Percentiles rank a stretch among this genome's conserved stretches.
phyloP scores from a whole-genome alignment of 2,113 vertebrate species.

The Gavialis gangeticus region DNA sequence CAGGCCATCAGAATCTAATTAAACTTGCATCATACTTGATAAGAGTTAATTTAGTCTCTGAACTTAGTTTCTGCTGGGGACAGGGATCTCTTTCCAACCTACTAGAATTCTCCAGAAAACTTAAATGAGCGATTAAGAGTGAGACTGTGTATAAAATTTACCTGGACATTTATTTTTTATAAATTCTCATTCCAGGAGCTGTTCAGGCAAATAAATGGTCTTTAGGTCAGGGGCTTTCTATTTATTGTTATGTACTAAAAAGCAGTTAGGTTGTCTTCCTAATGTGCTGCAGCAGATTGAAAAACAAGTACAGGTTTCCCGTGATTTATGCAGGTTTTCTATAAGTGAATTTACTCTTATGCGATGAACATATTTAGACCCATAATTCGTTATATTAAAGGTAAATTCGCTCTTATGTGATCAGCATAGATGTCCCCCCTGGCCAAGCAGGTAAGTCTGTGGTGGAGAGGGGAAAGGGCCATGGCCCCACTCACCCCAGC shows the following conservation, averaged over 20 bases:
- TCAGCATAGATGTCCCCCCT: too few relatives aligned
- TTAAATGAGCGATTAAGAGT: too few relatives aligned
- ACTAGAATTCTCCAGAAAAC: not conserved
- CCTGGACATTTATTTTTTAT: not conserved
- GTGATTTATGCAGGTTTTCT: too few relatives aligned
- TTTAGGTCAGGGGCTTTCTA: not conserved
- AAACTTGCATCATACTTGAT: not conserved
- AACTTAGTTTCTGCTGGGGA: not conserved
- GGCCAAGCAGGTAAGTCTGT: too few relatives aligned
- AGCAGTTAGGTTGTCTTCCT: not conserved
- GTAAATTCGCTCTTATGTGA: too few relatives aligned
- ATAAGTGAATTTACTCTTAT: too few relatives aligned
- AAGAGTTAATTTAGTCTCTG: not conserved
- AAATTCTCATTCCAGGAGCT: fast-evolving
- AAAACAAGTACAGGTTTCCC: not conserved
- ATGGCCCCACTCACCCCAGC: too few relatives aligned
- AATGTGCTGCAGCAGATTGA: conserved; percentile 1
- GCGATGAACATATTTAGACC: too few relatives aligned
- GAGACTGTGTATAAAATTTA: too few relatives aligned
- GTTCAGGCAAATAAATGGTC: not conserved
- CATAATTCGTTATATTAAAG: too few relatives aligned
- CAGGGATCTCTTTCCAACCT: not conserved
- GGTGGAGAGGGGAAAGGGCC: too few relatives aligned
- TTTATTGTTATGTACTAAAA: not conserved
- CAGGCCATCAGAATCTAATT: not conserved